Evolutionary conservation across 2,888 invertebrate genomes (phyloP).

Genomic region (Diadromus collaris): DNA sequence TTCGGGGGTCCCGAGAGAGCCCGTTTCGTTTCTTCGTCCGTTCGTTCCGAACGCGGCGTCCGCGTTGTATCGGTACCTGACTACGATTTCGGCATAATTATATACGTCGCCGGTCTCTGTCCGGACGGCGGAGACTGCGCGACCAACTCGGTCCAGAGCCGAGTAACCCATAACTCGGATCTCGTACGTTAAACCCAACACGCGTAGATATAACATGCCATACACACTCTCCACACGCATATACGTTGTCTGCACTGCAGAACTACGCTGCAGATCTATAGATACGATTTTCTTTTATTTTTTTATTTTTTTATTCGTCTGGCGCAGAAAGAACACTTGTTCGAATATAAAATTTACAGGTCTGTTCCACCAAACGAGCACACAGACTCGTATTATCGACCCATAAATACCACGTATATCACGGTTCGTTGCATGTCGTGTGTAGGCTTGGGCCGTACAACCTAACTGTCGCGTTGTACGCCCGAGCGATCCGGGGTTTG

Average conservation of each 20-base stretch:
- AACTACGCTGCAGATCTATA: not conserved
- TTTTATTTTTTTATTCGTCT: slow-evolving; percentile 5
- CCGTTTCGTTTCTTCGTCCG: slow-evolving; percentile 66
- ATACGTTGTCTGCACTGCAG: slow-evolving; percentile 1
- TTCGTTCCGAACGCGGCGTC: slow-evolving; percentile 60
- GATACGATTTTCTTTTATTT: slow-evolving; percentile 1
- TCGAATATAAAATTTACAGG: slow-evolving; percentile 53
- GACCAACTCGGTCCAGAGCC: slow-evolving; percentile 59
- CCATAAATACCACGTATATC: slow-evolving; percentile 44
- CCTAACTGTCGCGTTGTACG: slow-evolving; percentile 30
- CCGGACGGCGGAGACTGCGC: slow-evolving; percentile 66
- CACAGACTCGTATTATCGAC: slow-evolving; percentile 34
- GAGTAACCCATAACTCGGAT: slow-evolving; percentile 61
- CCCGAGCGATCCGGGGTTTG: slow-evolving; percentile 16
- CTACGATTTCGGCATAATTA: slow-evolving; percentile 79
- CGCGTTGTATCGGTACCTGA: slow-evolving; percentile 55
- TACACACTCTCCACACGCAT: slow-evolving; percentile 12
- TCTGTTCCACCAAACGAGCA: slow-evolving; percentile 23
- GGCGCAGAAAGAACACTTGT: slow-evolving; percentile 41
- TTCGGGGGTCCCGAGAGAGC: slow-evolving; percentile 55
- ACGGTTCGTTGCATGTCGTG: slow-evolving; percentile 23
- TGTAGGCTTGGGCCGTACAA: not conserved
- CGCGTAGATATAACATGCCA: slow-evolving; percentile 25
- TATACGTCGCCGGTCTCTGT: slow-evolving; percentile 72
- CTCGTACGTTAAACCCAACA: slow-evolving; percentile 56